Evolutionary conservation across 2,113 vertebrate species (phyloP), one percentile per base, ranked within the genome.

Genomic region (Lagenorhynchus albirostris): DNA sequence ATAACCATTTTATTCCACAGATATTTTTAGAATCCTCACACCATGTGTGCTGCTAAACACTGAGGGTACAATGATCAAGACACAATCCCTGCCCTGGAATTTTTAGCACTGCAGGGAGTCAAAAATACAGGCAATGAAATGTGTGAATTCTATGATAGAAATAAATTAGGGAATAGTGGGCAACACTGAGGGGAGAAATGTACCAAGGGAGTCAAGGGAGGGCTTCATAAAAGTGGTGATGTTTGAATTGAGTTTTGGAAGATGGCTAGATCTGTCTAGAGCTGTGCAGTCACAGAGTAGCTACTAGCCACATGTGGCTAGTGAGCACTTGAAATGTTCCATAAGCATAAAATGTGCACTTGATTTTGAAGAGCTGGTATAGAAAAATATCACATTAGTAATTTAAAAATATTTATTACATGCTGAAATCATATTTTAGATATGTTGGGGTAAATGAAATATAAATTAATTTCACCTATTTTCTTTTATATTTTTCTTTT

Each of bases 401-500:
- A 84, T 79, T 77, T 65, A 7, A 21, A 62, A 65, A n/a, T 60
- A 84, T n/a, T 84, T 23, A 74, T 70, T 94, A 38, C 10, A 67
- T 71, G 23, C 74, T 88, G 29, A 93, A 96, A 41, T 77, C 21
- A 25, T 85, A 62, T 76, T 95, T 92, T 77, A 26, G 41, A 63
- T 82, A 74, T 73, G 71, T 26, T 85, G 31, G 31, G 13, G 67
- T 91, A 91, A 89, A 47, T 90, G 83, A 91, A 86, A 89, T n/a
- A 79, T n/a, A 84, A 83, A 38, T 90, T 31, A 91, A 83, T 36
- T 82, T 89, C 6, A 62, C 14, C 18, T 74, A 31, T 95, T 89
- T 84, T 8, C 15, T 73, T 53, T 53, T 91, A 89, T 65, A 53
- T 92, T 96, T 97, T 94, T 92, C 25, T 31, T 87, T 81, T 70